Conservation (phyloP, 1,140 invertebrate genomes). For the Hycleus phaleratus region DNA sequence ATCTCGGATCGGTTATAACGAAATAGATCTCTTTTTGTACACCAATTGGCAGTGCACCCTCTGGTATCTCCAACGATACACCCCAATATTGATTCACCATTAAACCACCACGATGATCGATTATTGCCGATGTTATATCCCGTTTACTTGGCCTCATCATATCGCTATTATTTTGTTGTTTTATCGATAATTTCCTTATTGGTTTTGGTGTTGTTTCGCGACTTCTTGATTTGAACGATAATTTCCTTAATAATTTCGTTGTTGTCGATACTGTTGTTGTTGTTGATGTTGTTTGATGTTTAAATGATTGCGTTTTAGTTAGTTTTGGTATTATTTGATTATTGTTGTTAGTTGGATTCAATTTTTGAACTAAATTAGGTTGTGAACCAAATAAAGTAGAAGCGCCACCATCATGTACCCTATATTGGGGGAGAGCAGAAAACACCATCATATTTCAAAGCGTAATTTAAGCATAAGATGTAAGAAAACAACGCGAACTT, state of each 20-base stretch:
- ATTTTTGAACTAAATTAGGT: slow-evolving; percentile 40
- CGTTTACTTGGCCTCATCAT: slow-evolving; percentile 30
- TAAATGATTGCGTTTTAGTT: slow-evolving; percentile 41
- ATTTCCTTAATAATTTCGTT: slow-evolving; percentile 37
- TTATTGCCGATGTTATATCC: slow-evolving; percentile 57
- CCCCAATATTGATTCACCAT: slow-evolving; percentile 81
- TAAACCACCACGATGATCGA: slow-evolving; percentile 71
- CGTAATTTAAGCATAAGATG: too few species aligned
- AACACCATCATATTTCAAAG: background rate
- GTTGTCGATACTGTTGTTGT: slow-evolving; percentile 33
- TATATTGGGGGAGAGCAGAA: slow-evolving; percentile 17
- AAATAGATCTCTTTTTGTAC: slow-evolving; percentile 89
- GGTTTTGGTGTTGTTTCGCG: slow-evolving; percentile 23
- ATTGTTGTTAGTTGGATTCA: slow-evolving; percentile 27
- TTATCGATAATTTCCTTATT: slow-evolving; percentile 25
- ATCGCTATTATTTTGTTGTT: slow-evolving; percentile 13
- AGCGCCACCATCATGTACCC: slow-evolving; percentile 32
- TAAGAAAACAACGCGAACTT: too few species aligned
- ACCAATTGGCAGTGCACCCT: slow-evolving; percentile 73
- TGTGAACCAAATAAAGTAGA: slow-evolving; percentile 37
- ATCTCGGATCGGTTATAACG: slow-evolving; percentile 72
- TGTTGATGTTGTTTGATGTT: slow-evolving; percentile 28
- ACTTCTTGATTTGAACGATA: slow-evolving; percentile 31
- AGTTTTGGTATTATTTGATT: slow-evolving; percentile 35
- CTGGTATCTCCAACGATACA: slow-evolving; percentile 80